phyloP scores from a whole-genome alignment of 2,888 invertebrate species.

The Cerastis rubricosa region DNA sequence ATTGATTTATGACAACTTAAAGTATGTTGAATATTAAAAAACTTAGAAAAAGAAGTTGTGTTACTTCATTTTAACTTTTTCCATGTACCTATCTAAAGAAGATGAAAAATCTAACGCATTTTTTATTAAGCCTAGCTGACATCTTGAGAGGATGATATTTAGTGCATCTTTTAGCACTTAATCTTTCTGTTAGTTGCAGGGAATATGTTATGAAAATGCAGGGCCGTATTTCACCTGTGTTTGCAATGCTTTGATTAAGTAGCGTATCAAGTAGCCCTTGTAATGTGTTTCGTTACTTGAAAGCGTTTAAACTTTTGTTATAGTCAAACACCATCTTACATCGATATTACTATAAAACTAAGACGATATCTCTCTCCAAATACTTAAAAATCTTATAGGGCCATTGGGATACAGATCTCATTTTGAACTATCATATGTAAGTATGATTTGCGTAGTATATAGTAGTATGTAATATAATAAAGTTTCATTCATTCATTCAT shows the following conservation, averaged over 20 bases:
- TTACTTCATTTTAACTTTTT: not conserved
- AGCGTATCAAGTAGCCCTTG: conserved; percentile 51
- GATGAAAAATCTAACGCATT: not conserved
- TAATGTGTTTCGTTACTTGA: conserved; percentile 24
- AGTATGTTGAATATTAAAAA: not conserved
- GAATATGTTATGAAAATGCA: conserved; percentile 29
- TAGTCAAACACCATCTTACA: not conserved
- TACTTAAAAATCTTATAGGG: not conserved
- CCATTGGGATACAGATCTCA: not conserved
- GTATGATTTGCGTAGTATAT: too few species aligned
- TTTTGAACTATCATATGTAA: too few species aligned
- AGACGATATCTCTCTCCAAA: not conserved
- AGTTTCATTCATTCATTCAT: too few species aligned
- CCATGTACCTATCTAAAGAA: not conserved
- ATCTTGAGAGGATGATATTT: conserved; percentile 22
- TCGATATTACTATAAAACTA: not conserved
- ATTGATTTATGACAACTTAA: not conserved
- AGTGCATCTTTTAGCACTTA: conserved; percentile 30
- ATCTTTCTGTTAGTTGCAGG: conserved; percentile 33
- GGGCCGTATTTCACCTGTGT: conserved; percentile 42
- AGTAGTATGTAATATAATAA: too few species aligned
- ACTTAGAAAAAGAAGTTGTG: not conserved
- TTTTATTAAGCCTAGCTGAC: not conserved
- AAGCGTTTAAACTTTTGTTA: conserved; percentile 7
- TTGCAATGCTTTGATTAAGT: conserved; percentile 47